Conservation (phyloP, 2,113 vertebrate species). For the Nothobranchius kuhntae region DNA sequence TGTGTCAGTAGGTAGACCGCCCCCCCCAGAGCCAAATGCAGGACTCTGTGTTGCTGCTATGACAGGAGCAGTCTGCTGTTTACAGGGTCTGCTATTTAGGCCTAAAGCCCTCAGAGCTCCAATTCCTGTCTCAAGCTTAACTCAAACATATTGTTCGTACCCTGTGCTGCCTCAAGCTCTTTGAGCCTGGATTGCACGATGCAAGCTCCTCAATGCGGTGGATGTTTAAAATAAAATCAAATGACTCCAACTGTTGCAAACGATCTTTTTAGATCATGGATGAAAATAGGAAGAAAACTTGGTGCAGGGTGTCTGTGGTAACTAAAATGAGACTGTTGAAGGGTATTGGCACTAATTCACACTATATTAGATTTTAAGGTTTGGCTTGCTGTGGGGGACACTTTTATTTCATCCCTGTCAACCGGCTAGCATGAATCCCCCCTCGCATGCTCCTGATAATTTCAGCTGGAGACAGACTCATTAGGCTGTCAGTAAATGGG, state of each 20-base stretch:
- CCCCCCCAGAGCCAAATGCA: constrained; percentile 67
- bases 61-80: constrained; percentile 78
- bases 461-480: constrained; percentile 71
- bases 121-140: constrained; percentile 69
- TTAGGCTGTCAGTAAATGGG: constrained; percentile 79
- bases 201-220: constrained; percentile 11
- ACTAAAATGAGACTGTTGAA: constrained; percentile 32
- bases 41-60: constrained; percentile 55
- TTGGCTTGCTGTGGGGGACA: constrained; percentile 40
- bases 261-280: constrained; percentile 2
- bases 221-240: constrained; percentile 21
- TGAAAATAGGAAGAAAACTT: not conserved
- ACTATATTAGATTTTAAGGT: constrained; percentile 51
- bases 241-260: constrained; percentile 14
- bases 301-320: constrained; percentile 2
- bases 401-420: constrained; percentile 62
- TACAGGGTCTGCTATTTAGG: constrained; percentile 60
- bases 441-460: constrained; percentile 66
- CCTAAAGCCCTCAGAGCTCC: constrained; percentile 68
- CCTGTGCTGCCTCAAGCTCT: constrained; percentile 56
- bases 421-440: constrained; percentile 62
- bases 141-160: constrained; percentile 75
- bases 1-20: constrained; percentile 72
- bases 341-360: constrained; percentile 25
- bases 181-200: constrained; percentile 29